Percentiles rank a stretch among this genome's conserved stretches.
Conservation (phyloP, 2,113 vertebrate species). For the Thermophis baileyi region DNA sequence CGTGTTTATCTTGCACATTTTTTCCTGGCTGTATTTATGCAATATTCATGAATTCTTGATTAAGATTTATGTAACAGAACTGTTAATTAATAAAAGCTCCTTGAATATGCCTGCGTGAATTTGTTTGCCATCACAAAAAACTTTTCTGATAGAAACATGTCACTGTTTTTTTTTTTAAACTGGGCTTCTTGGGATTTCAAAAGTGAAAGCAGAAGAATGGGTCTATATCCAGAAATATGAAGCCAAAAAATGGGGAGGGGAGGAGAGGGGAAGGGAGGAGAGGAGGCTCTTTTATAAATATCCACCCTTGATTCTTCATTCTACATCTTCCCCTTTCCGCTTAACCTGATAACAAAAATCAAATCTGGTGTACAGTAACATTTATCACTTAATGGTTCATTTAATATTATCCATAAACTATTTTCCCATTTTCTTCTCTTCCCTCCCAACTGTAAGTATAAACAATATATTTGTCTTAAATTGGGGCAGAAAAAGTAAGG, state of each 20-base stretch:
- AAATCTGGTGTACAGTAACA: neutral
- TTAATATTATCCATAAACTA: neutral
- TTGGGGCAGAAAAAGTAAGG: neutral
- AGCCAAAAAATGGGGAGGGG: neutral
- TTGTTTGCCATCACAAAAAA: neutral
- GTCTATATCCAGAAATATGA: neutral
- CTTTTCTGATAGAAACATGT: neutral
- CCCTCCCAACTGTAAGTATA: neutral
- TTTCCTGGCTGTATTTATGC: neutral
- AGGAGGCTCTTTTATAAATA: neutral
- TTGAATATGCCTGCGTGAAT: neutral
- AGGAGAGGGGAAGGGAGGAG: neutral
- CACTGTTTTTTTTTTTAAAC: neutral
- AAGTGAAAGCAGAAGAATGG: neutral
- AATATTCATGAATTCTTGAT: neutral
- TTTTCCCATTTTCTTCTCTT: neutral
- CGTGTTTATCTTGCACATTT: neutral
- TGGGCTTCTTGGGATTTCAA: neutral
- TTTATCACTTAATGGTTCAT: neutral
- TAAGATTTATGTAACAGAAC: neutral
- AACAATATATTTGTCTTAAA: neutral
- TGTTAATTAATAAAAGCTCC: neutral
- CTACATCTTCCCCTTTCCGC: neutral
- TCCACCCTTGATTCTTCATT: neutral
- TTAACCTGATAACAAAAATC: neutral